Evolutionary conservation across 2,797 vertebrate genomes (phyloP).

Genomic region (Gambusia yucatana): DNA sequence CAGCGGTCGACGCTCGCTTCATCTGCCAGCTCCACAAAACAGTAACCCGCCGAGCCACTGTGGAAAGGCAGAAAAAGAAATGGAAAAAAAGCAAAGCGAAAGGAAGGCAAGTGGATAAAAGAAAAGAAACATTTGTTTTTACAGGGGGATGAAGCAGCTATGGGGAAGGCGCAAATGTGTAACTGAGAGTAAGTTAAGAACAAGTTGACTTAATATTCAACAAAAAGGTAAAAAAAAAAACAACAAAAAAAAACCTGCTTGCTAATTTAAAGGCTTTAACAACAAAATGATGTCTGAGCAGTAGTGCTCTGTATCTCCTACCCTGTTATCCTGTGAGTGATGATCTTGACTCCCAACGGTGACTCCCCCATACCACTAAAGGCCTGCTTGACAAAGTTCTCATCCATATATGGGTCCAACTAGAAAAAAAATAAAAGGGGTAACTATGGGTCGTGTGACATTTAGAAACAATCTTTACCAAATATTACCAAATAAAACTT

Average conservation of each 20-base stretch:
- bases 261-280: not conserved
- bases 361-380: constrained; percentile 86
- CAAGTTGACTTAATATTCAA: not conserved
- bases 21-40: constrained; percentile 86
- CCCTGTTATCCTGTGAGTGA: constrained; percentile 86
- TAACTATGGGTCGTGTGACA: not conserved
- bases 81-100: not conserved
- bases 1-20: constrained; percentile 85
- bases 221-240: not conserved
- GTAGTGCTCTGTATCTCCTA: constrained; percentile 40
- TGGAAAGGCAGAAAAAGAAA: not conserved
- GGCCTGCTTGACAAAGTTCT: constrained; percentile 85
- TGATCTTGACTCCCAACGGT: constrained; percentile 84
- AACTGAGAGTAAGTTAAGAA: not conserved
- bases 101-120: not conserved
- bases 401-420: constrained; percentile 88
- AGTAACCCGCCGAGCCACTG: constrained; percentile 86
- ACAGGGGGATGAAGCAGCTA: not conserved
- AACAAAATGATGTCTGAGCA: not conserved
- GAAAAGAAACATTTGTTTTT: not conserved
- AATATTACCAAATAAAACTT: not conserved
- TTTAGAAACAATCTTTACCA: not conserved
- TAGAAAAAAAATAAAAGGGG: constrained; percentile 22
- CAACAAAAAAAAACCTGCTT: no score
- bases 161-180: not conserved